Conservation (phyloP, 2,888 invertebrate genomes). For the Drosophila stalkeri region DNA sequence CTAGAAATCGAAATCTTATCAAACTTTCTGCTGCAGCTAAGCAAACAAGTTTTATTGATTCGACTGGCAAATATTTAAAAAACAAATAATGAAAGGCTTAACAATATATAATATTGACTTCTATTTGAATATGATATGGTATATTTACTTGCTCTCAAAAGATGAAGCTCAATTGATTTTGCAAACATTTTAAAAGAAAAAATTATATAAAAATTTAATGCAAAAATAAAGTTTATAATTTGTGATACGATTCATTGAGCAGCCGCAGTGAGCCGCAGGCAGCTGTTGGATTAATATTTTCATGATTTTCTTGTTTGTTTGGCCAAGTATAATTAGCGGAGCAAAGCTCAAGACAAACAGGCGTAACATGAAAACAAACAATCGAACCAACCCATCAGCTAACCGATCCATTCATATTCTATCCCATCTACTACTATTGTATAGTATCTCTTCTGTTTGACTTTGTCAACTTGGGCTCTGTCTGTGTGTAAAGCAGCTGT, state of each 20-base stretch:
- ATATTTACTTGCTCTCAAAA: background rate
- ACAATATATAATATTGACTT: conserved; percentile 9
- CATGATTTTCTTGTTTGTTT: conserved; percentile 33
- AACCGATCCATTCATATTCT: conserved; percentile 15
- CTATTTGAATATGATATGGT: background rate
- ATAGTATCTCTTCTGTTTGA: conserved; percentile 37
- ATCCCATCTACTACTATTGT: conserved; percentile 22
- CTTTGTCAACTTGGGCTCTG: conserved; percentile 29
- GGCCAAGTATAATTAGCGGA: conserved; percentile 44
- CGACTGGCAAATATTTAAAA: conserved; percentile 25
- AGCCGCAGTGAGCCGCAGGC: background rate
- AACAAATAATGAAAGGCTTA: conserved; percentile 2
- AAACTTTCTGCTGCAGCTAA: conserved; percentile 54
- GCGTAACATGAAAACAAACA: conserved; percentile 53
- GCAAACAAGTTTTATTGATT: conserved; percentile 42
- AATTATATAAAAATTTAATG: background rate
- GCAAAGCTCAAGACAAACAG: conserved; percentile 25
- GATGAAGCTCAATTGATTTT: background rate
- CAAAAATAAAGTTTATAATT: background rate
- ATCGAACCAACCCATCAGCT: background rate
- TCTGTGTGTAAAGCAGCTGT: conserved; percentile 39
- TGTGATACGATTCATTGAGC: background rate
- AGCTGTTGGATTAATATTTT: conserved; percentile 24
- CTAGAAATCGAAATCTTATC: conserved; percentile 49
- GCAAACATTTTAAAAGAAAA: background rate